Conservation (phyloP, 2,113 vertebrate species). For the Phoenicopterus ruber region DNA sequence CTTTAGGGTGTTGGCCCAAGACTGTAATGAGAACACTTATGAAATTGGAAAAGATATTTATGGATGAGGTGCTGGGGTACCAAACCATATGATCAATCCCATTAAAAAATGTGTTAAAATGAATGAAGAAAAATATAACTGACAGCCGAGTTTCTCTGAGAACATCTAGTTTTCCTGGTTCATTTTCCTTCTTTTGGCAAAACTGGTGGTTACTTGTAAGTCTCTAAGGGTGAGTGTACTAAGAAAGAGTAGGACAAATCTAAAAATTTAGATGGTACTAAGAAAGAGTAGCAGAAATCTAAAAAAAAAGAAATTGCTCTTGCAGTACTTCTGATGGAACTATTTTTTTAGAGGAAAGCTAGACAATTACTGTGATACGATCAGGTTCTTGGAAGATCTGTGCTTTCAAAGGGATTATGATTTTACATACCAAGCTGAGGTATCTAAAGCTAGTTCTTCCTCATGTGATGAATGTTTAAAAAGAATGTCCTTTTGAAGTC, state of each 20-base stretch:
- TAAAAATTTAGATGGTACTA: no score
- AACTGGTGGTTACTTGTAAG: not conserved
- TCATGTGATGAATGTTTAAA: not conserved
- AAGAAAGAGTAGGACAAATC: not conserved
- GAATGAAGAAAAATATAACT: not conserved
- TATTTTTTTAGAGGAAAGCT: not conserved
- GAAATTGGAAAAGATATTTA: not conserved
- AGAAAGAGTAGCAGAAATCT: not conserved
- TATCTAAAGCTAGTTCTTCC: not conserved
- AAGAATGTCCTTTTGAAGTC: not conserved
- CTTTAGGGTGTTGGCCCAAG: not conserved
- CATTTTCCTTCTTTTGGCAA: not conserved
- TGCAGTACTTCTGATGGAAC: not conserved
- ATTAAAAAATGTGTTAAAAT: not conserved
- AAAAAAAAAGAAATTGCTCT: not conserved
- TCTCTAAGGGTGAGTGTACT: not conserved
- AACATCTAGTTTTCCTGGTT: not conserved
- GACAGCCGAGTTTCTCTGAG: not conserved
- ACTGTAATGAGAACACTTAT: not conserved
- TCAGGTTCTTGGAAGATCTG: not conserved
- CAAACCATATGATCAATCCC: not conserved
- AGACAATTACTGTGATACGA: not conserved
- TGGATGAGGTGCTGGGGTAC: not conserved
- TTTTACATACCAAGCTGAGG: not conserved
- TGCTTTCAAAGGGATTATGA: not conserved